Percentiles rank a stretch among this genome's conserved stretches.
These are phyloP conservation scores for Scaptomyza hsui DNA, from an alignment of 1,140 invertebrate genomes.

Conservation along the genomic window DNA sequence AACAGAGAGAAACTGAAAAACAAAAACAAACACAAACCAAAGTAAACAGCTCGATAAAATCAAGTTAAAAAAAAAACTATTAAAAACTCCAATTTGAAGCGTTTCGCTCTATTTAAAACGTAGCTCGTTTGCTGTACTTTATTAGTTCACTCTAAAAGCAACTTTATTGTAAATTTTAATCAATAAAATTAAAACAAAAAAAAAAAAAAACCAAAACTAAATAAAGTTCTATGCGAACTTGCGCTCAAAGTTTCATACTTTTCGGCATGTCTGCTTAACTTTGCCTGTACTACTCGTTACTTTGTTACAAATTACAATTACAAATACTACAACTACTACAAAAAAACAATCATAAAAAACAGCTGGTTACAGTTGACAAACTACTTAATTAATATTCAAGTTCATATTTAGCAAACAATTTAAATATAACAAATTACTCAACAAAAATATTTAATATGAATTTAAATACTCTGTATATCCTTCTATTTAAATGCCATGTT, in stretches of 20 bases:
- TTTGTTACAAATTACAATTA: slow-evolving; percentile 57
- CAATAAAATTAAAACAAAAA: slow-evolving; percentile 35
- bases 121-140: slow-evolving; percentile 79
- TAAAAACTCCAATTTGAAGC: slow-evolving; percentile 52
- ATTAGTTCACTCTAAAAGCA: slow-evolving; percentile 77
- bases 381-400: slow-evolving; percentile 33
- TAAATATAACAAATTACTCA: slow-evolving; percentile 57
- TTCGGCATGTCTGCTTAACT: slow-evolving; percentile 81
- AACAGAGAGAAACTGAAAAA: slow-evolving; percentile 56
- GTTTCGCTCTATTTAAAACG: slow-evolving; percentile 62
- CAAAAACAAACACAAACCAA: slow-evolving; percentile 23
- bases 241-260: slow-evolving; percentile 72
- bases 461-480: slow-evolving; percentile 50
- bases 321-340: slow-evolving; percentile 37
- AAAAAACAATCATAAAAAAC: slow-evolving; percentile 43
- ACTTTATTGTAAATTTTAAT: slow-evolving; percentile 50
- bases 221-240: slow-evolving; percentile 56
- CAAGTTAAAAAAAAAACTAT: slow-evolving; percentile 46
- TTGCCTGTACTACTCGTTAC: slow-evolving; percentile 77
- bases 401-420: slow-evolving; percentile 59
- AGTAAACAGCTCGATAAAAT: slow-evolving; percentile 47
- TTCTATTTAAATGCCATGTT: slow-evolving; percentile 49
- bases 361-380: slow-evolving; percentile 52
- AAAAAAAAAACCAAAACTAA: slow-evolving; percentile 32
- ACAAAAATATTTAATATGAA: slow-evolving; percentile 51